Conservation (phyloP, 2,888 invertebrate species). For the Amaurobius ferox region DNA sequence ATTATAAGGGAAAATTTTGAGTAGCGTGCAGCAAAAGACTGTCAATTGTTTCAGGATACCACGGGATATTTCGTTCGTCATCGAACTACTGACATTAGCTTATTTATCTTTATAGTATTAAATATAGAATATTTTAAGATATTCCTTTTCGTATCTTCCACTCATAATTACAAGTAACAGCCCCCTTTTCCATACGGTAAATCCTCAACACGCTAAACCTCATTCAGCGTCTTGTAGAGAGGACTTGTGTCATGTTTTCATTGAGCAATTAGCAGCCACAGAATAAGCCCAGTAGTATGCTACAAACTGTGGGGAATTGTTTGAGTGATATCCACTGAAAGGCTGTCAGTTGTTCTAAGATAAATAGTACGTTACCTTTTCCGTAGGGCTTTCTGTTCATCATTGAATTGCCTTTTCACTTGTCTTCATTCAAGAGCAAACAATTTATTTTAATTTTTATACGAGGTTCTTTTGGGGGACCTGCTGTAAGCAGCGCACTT, state of each 20-base stretch:
- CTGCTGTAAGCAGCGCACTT: too few relatives aligned
- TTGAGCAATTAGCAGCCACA: conserved; percentile 11
- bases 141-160: too few relatives aligned
- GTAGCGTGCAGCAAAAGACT: too few relatives aligned
- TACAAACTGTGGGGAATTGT: conserved; percentile 29
- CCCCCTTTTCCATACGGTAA: too few relatives aligned
- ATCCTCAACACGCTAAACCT: not conserved
- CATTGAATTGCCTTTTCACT: not conserved
- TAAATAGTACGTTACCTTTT: conserved; percentile 29
- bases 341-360: conserved; percentile 31
- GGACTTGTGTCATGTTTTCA: not conserved
- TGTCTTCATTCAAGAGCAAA: not conserved
- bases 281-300: not conserved
- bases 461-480: too few relatives aligned
- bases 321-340: conserved; percentile 29
- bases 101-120: too few relatives aligned
- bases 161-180: too few relatives aligned
- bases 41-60: too few relatives aligned
- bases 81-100: too few relatives aligned
- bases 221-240: not conserved
- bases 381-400: conserved; percentile 32
- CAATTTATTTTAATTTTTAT: not conserved
- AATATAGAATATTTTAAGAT: too few relatives aligned
- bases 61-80: too few relatives aligned
- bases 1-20: too few relatives aligned